Base-by-base conservation (phyloP, 2,113 vertebrate species). In the Lasiurus cinereus region DNA sequence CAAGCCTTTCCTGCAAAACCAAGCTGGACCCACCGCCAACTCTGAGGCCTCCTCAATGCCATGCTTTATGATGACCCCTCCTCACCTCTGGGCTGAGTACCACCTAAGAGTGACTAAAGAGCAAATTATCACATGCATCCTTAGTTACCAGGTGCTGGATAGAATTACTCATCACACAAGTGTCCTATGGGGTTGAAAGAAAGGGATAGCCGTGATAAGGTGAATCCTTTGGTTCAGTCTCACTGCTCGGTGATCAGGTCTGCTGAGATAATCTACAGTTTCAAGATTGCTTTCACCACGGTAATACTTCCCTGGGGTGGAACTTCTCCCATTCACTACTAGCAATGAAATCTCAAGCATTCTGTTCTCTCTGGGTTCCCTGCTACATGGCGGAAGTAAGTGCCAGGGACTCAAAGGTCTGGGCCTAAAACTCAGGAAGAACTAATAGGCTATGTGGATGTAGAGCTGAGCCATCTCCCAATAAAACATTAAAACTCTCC, bases 401-500 rank as follows among this genome's bases (percentile, higher is more conserved):
- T 52, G 24, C 67, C 64, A 93, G 82, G 6, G 27, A 8, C 22
- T 50, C 72, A 88, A 62, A 93, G 50, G 9, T 74, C 48, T 86
- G 72, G 8, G 62, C 29, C 43, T 93, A 82, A 74, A 90, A 94
- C 73, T 76, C 43, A 87, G 33, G 31, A 89, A 95, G 39, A 79
- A 90, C 15, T 56, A 73, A 67, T 2, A 77, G 56, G 46, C 52
- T 94, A 36, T 6, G 2, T 27, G 6, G 52, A 10, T 46, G 3
- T 18, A 67, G 54, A 66, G 72, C 27, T 8, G 5, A 54, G 36
- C 62, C 31, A 50, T 48, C 87, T 85, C 59, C 52, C 52, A 83
- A 62, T 27, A 88, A 72, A 79, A 86, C 56, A 88, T 66, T 21
- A 83, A 56, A 82, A 85, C 21, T 56, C 15, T 24, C 36, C 48